Conservation (phyloP, 2,797 vertebrate genomes). For the Denticeps clupeoides region DNA sequence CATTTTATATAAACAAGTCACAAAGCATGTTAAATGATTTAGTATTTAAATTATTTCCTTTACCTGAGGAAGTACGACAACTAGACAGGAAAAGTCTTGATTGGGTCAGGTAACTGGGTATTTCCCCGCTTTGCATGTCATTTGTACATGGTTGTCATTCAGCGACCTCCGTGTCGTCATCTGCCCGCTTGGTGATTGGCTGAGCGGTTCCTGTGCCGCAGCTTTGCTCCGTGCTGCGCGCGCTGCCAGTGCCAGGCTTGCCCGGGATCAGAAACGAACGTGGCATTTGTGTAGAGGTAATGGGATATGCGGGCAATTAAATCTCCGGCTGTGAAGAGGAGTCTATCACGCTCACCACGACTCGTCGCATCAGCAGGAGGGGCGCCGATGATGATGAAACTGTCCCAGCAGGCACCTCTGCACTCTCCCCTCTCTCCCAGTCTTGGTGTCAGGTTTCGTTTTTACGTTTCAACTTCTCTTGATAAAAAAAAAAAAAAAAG, state of each 20-base stretch:
- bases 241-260: conserved; percentile 71
- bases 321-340: conserved; percentile 75
- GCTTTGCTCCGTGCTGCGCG: conserved; percentile 68
- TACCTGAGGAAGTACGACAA: too few relatives aligned
- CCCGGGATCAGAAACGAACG: conserved; percentile 85
- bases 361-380: conserved; percentile 53
- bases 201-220: conserved; percentile 69
- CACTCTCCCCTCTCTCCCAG: conserved; percentile 53
- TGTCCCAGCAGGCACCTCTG: conserved; percentile 60
- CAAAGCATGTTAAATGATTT: too few relatives aligned
- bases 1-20: too few relatives aligned
- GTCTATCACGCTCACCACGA: conserved; percentile 54
- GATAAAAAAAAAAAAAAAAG: conserved; percentile 21
- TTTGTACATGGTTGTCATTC: conserved; percentile 7
- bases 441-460: conserved; percentile 71
- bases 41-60: too few relatives aligned
- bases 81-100: too few relatives aligned
- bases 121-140: conserved; percentile 9
- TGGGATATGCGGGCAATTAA: conserved; percentile 84
- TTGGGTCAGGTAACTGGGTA: background rate
- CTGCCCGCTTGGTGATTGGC: conserved; percentile 66
- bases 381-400: conserved; percentile 59
- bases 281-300: conserved; percentile 89
- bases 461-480: conserved; percentile 52
- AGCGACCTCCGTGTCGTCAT: conserved; percentile 33